Percentiles rank a stretch among this genome's conserved stretches.
These are phyloP conservation scores for Drosophila meridiana DNA, from an alignment of 2,888 invertebrate species.

Conservation along the genomic window DNA sequence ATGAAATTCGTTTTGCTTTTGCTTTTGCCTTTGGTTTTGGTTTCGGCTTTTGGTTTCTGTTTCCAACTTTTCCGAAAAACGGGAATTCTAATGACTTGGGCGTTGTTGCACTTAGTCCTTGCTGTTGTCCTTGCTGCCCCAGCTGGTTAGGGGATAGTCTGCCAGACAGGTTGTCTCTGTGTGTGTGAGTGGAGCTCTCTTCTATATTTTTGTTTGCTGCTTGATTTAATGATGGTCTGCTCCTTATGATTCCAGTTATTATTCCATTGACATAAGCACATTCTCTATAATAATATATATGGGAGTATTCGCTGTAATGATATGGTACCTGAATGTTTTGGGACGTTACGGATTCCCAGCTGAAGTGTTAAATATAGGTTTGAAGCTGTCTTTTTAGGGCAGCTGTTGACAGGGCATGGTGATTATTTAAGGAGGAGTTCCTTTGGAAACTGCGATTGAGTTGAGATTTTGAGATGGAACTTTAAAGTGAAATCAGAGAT, in stretches of 20 bases:
- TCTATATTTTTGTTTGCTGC: conserved; percentile 57
- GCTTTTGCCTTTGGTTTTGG: conserved; percentile 28
- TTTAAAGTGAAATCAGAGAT: background rate
- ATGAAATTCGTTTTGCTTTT: conserved; percentile 78
- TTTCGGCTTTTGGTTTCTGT: conserved; percentile 24
- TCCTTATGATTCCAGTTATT: conserved; percentile 26
- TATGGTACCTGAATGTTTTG: conserved; percentile 17
- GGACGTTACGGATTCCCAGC: conserved; percentile 20
- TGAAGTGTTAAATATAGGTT: conserved; percentile 37
- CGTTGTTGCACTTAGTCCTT: conserved; percentile 56
- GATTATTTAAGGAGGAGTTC: conserved; percentile 23
- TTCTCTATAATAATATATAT: background rate
- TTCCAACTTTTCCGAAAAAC: conserved; percentile 63
- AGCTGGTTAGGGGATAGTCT: background rate
- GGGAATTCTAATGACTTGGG: conserved; percentile 79
- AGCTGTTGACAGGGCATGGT: conserved; percentile 18
- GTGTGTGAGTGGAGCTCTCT: conserved; percentile 10
- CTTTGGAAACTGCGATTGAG: background rate
- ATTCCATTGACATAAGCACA: conserved; percentile 39
- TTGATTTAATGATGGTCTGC: conserved; percentile 65
- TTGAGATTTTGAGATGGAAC: background rate
- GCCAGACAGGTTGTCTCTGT: conserved; percentile 8
- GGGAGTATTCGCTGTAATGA: conserved; percentile 61
- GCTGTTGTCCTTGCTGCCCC: background rate
- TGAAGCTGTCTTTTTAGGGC: background rate